phyloP scores from a whole-genome alignment of 2,797 vertebrate species.

The Erethizon dorsatum region DNA sequence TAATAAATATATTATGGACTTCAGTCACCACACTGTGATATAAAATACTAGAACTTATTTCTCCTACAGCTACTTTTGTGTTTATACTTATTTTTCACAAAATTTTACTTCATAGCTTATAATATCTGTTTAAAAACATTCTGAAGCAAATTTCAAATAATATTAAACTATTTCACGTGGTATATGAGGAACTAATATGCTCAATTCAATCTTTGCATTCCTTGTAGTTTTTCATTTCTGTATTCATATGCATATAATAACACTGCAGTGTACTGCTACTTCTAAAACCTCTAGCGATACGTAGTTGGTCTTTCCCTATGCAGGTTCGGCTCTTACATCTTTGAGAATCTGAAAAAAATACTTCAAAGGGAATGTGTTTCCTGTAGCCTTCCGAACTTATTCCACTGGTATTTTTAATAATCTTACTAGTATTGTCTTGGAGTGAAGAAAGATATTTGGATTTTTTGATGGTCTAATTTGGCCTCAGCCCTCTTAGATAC shows the following conservation, averaged over 20 bases:
- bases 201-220: neutral
- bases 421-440: neutral
- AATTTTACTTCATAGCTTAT: neutral
- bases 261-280: neutral
- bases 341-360: neutral
- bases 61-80: neutral
- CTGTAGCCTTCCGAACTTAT: neutral
- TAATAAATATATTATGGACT: neutral
- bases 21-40: neutral
- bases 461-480: neutral
- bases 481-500: neutral
- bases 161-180: neutral
- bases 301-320: neutral
- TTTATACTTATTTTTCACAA: neutral
- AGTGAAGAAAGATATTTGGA: rapidly evolving
- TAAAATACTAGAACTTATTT: neutral
- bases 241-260: neutral
- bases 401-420: neutral
- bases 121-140: neutral
- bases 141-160: neutral
- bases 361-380: neutral
- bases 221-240: neutral
- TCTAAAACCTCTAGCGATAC: neutral
- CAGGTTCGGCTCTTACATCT: neutral
- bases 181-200: neutral